Conservation (phyloP, 2,797 vertebrate genomes). For the Tapera naevia region DNA sequence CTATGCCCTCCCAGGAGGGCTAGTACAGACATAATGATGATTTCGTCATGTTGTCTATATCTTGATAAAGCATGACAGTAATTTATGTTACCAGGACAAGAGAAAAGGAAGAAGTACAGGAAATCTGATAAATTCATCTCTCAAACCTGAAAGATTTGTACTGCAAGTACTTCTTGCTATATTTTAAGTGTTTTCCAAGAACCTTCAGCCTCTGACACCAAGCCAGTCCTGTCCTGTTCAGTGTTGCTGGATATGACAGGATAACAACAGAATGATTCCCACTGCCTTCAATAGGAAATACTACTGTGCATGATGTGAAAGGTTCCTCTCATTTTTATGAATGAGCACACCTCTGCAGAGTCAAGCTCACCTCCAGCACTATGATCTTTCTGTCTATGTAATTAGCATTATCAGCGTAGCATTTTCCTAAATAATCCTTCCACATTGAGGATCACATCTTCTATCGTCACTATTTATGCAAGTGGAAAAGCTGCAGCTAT, state of each 20-base stretch:
- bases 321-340: not conserved
- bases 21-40: not conserved
- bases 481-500: not conserved
- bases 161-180: not conserved
- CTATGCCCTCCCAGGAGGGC: not conserved
- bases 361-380: not conserved
- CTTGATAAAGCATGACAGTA: not conserved
- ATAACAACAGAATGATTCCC: not conserved
- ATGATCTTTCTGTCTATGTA: not conserved
- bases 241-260: not conserved
- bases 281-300: not conserved
- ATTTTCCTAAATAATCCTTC: not conserved
- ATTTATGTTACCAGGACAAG: not conserved
- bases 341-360: constrained; percentile 5
- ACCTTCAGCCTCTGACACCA: not conserved
- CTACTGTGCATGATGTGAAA: not conserved
- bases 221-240: not conserved
- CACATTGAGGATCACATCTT: not conserved
- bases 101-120: not conserved
- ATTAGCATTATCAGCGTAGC: not conserved
- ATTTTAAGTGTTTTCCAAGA: constrained; percentile 3
- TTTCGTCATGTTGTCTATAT: not conserved
- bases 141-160: not conserved
- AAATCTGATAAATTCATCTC: not conserved
- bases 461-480: not conserved